A percentile compares a stretch with the other conserved stretches of the same genome.
Conservation (phyloP, 2,113 vertebrate species). For the Sisor rabdophorus region DNA sequence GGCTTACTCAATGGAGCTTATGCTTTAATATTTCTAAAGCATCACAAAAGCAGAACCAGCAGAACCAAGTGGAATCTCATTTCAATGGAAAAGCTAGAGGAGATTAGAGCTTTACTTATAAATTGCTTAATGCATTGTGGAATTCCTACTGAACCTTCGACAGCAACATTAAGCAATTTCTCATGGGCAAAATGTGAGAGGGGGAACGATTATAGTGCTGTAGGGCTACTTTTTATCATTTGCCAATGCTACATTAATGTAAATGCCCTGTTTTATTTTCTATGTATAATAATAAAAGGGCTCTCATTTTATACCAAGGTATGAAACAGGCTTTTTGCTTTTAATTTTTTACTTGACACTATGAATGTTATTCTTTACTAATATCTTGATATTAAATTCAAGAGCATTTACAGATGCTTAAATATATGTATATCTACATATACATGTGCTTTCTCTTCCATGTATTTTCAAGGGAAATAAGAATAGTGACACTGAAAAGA, state of each 20-base stretch:
- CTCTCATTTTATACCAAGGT: slow-evolving; percentile 49
- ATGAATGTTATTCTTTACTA: slow-evolving; percentile 57
- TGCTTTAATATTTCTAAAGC: slow-evolving; percentile 47
- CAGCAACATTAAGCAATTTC: slow-evolving; percentile 47
- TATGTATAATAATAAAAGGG: slow-evolving; percentile 48
- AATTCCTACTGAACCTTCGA: slow-evolving; percentile 51
- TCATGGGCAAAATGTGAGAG: slow-evolving; percentile 44
- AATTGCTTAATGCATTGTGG: slow-evolving; percentile 55
- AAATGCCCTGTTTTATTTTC: slow-evolving; percentile 45
- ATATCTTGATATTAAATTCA: slow-evolving; percentile 47
- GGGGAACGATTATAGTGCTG: slow-evolving; percentile 38
- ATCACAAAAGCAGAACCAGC: slow-evolving; percentile 40
- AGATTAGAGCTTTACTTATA: slow-evolving; percentile 54
- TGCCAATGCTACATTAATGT: slow-evolving; percentile 38
- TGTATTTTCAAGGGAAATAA: slow-evolving; percentile 41
- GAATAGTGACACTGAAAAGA: not conserved
- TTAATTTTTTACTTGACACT: slow-evolving; percentile 54
- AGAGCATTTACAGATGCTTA: slow-evolving; percentile 46
- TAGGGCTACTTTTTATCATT: slow-evolving; percentile 44
- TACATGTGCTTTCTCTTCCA: not conserved
- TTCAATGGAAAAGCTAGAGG: slow-evolving; percentile 53
- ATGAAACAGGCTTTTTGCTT: slow-evolving; percentile 52
- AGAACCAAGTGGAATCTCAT: slow-evolving; percentile 51
- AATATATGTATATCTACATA: no score
- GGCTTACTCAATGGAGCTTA: slow-evolving; percentile 49